A percentile compares a stretch with the other conserved stretches of the same genome.
Evolutionary conservation across 2,888 invertebrate genomes (phyloP).

Genomic region (Pollenia amentaria): DNA sequence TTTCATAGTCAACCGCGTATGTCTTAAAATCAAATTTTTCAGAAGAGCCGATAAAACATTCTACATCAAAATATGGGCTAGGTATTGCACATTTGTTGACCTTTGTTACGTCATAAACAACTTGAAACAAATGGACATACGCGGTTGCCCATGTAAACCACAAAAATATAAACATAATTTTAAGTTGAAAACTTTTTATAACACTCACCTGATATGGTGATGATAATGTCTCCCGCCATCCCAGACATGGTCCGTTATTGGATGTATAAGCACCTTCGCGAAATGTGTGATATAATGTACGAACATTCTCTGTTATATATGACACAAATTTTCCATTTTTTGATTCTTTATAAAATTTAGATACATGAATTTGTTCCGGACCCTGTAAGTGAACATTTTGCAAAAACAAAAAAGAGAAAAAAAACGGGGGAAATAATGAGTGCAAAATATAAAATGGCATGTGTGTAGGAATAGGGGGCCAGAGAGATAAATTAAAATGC

Average conservation of each 20-base stretch:
- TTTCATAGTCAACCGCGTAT: too few relatives aligned
- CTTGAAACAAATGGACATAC: too few relatives aligned
- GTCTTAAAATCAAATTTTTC: too few relatives aligned
- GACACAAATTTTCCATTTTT: conserved; percentile 94
- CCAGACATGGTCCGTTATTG: conserved; percentile 96
- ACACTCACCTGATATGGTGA: conserved; percentile 90
- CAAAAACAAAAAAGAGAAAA: conserved; percentile 49
- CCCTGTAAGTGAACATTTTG: conserved; percentile 86
- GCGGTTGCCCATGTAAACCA: too few relatives aligned
- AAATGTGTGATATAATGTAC: conserved; percentile 95
- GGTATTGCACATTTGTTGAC: too few relatives aligned
- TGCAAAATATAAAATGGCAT: conserved; percentile 59
- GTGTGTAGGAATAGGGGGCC: conserved; percentile 39
- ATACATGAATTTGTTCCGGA: conserved; percentile 94
- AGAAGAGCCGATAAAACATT: too few relatives aligned
- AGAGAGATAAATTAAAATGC: neutral
- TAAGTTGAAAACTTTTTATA: neutral
- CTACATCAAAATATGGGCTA: too few relatives aligned
- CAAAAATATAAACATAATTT: too few relatives aligned
- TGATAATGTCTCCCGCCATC: conserved; percentile 94
- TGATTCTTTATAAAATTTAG: conserved; percentile 95
- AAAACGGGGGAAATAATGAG: conserved; percentile 61
- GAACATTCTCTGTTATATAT: conserved; percentile 93
- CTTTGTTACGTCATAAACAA: too few relatives aligned
- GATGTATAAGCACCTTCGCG: conserved; percentile 96